phyloP scores from a whole-genome alignment of 2,888 invertebrate species.

The Melanchra persicariae region DNA sequence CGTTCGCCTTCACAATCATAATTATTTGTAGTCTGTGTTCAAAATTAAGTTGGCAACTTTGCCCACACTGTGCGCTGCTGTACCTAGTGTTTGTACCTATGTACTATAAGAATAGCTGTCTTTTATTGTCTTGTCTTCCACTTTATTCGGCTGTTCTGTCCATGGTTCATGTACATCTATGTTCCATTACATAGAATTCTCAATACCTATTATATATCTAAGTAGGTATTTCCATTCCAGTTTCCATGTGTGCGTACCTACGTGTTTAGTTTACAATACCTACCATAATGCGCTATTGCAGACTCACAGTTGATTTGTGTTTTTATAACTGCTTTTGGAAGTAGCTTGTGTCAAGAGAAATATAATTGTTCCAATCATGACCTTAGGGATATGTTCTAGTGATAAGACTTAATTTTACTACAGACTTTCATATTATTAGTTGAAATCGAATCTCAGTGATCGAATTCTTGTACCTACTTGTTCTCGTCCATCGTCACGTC shows the following conservation, averaged over 20 bases:
- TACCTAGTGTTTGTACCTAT: no score
- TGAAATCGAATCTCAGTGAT: slow-evolving; percentile 57
- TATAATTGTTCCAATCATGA: slow-evolving; percentile 49
- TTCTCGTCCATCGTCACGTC: slow-evolving; percentile 67
- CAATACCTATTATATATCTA: neutral
- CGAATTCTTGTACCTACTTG: slow-evolving; percentile 42
- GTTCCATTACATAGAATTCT: neutral
- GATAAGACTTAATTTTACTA: slow-evolving; percentile 33
- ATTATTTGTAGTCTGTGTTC: no score
- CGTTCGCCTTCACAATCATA: no score
- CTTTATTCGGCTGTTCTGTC: neutral
- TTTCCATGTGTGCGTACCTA: slow-evolving; percentile 59
- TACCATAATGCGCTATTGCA: slow-evolving; percentile 49
- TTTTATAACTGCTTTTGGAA: slow-evolving; percentile 45
- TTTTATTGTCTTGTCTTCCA: neutral
- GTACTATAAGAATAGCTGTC: neutral
- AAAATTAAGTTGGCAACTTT: no score
- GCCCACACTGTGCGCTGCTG: no score
- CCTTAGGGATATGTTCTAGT: slow-evolving; percentile 29
- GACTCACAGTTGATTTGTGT: slow-evolving; percentile 53
- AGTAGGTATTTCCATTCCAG: slow-evolving; percentile 37
- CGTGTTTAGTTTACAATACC: slow-evolving; percentile 48
- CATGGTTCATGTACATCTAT: neutral
- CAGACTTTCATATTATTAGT: slow-evolving; percentile 24
- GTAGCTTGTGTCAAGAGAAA: slow-evolving; percentile 8